Evolutionary conservation across 2,888 invertebrate species (phyloP).

Genomic region (Ditylenchus weischeri): DNA sequence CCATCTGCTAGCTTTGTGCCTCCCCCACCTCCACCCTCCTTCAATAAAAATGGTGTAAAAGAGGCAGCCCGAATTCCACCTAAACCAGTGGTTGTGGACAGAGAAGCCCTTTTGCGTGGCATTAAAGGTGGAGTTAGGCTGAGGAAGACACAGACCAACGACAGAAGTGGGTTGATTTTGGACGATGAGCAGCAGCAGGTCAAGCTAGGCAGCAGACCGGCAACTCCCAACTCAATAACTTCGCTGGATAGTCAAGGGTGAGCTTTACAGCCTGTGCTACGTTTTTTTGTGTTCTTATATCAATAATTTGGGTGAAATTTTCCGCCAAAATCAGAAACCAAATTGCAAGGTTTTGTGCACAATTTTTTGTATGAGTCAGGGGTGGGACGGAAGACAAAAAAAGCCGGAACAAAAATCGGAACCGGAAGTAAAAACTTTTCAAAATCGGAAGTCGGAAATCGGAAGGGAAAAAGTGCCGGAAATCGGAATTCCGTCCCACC

Average conservation of each 20-base stretch:
- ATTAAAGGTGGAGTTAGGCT: conserved; percentile 42
- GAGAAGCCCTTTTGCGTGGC: conserved; percentile 39
- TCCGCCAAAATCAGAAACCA: no score
- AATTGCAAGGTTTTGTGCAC: no score
- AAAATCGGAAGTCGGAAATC: no score
- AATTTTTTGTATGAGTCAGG: no score
- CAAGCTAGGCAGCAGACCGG: conserved; percentile 11
- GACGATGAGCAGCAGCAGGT: conserved; percentile 37
- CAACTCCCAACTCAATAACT: conserved; percentile 1
- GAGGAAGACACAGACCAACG: conserved; percentile 46
- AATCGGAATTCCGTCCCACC: no score
- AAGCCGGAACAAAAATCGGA: no score
- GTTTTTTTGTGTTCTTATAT: conserved; percentile 6
- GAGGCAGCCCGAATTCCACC: background rate
- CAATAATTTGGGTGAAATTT: no score
- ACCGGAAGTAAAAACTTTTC: no score
- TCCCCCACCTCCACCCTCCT: conserved; percentile 35
- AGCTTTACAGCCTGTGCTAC: background rate
- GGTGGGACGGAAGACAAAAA: no score
- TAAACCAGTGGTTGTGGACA: conserved; percentile 31
- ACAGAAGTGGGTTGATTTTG: conserved; percentile 47
- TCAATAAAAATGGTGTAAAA: conserved; percentile 13
- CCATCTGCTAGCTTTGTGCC: conserved; percentile 33
- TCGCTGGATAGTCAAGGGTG: conserved; percentile 34
- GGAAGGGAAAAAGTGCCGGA: no score